Conservation (phyloP, 2,888 invertebrate species). For the Tortrix viridana region DNA sequence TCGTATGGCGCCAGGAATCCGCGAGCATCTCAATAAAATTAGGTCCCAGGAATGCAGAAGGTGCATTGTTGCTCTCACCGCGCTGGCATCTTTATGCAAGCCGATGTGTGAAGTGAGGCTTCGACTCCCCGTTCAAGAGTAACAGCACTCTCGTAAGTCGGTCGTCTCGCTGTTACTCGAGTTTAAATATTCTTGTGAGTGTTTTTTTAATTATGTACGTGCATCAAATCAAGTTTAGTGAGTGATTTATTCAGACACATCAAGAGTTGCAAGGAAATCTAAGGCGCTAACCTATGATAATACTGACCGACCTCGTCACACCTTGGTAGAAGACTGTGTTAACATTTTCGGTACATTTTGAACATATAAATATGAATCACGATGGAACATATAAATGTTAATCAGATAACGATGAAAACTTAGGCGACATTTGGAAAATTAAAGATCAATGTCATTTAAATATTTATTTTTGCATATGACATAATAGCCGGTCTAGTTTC, state of each 20-base stretch:
- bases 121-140: conserved; percentile 67
- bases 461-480: conserved; percentile 60
- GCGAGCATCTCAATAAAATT: conserved; percentile 42
- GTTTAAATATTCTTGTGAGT: conserved; percentile 33
- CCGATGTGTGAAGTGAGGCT: conserved; percentile 62
- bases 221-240: conserved; percentile 11
- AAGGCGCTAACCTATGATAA: conserved; percentile 70
- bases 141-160: conserved; percentile 65
- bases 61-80: conserved; percentile 63
- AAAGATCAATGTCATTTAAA: conserved; percentile 62
- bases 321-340: conserved; percentile 70
- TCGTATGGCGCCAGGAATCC: conserved; percentile 31
- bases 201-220: conserved; percentile 7
- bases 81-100: conserved; percentile 67
- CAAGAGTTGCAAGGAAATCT: conserved; percentile 53
- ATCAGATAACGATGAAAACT: conserved; percentile 71
- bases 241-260: conserved; percentile 51
- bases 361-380: conserved; percentile 59
- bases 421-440: conserved; percentile 61
- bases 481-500: conserved; percentile 71
- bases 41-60: conserved; percentile 55
- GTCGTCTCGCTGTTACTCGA: conserved; percentile 62
- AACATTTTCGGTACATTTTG: conserved; percentile 73
- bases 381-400: conserved; percentile 77
- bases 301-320: conserved; percentile 71